phyloP scores from a whole-genome alignment of 2,888 invertebrate genomes.

The Hofmannophila pseudospretella region DNA sequence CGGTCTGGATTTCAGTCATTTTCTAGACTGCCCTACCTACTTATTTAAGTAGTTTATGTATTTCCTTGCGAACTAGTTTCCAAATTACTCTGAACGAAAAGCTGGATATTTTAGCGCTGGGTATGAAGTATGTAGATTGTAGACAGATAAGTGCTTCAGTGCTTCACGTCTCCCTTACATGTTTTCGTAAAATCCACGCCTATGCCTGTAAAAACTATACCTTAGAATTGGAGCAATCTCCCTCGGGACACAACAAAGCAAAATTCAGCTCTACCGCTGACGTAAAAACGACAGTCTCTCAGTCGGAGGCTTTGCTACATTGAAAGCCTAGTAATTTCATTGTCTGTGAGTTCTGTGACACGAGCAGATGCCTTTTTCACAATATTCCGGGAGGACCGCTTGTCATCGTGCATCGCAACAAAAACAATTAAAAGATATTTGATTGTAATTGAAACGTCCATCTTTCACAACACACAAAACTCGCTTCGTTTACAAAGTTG shows the following conservation, averaged over 20 bases:
- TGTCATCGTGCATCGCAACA: background rate
- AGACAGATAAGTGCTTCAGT: no score
- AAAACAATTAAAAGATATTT: background rate
- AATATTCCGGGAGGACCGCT: no score
- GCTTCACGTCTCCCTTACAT: background rate
- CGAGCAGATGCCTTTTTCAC: constrained; percentile 3
- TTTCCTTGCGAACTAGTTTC: no score
- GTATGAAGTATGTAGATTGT: no score
- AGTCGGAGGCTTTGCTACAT: constrained; percentile 6
- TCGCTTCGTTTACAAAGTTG: no score
- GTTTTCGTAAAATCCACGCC: background rate
- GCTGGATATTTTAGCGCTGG: no score
- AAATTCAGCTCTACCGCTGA: background rate
- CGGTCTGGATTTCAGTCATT: no score
- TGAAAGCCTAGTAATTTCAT: constrained; percentile 11
- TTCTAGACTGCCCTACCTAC: no score
- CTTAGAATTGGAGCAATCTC: constrained; percentile 4
- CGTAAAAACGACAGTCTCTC: constrained; percentile 1
- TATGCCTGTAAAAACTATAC: background rate
- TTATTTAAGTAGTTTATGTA: no score
- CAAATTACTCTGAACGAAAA: no score
- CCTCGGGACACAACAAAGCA: constrained; percentile 5
- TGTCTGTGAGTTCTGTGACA: constrained; percentile 8
- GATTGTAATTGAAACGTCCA: background rate
- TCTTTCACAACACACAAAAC: no score